These are phyloP conservation scores for Phenganax stokvisi DNA, from an alignment of 92 coral and sea anemone species.

Conservation along the genomic window DNA sequence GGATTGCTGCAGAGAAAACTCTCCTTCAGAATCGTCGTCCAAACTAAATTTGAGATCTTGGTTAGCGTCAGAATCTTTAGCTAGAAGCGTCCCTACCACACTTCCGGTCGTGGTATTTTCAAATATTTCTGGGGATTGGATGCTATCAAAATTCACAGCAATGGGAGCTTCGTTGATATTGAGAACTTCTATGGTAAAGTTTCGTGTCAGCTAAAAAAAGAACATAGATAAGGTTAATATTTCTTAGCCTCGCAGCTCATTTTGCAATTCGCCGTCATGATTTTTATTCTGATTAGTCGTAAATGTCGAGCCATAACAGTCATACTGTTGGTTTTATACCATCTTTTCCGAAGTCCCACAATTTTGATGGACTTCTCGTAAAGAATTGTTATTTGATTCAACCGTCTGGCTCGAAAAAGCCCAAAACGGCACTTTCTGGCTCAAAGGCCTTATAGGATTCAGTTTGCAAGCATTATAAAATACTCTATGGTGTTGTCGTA, in stretches of 20 bases:
- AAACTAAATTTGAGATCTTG: constrained; percentile 65
- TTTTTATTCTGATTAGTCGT: background rate
- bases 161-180: constrained; percentile 91
- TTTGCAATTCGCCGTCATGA: too few relatives aligned
- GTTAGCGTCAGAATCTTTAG: constrained; percentile 63
- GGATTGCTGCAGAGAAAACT: constrained; percentile 51
- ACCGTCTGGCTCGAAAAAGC: too few relatives aligned
- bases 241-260: too few relatives aligned
- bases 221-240: background rate
- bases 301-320: too few relatives aligned
- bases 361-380: too few relatives aligned
- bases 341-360: too few relatives aligned
- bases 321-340: too few relatives aligned
- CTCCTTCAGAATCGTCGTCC: constrained; percentile 79
- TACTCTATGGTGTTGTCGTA: too few relatives aligned
- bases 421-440: too few relatives aligned
- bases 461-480: too few relatives aligned
- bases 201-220: constrained; percentile 59
- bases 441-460: too few relatives aligned
- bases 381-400: too few relatives aligned
- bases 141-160: constrained; percentile 46
- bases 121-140: constrained; percentile 48
- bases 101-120: constrained; percentile 66
- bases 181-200: constrained; percentile 61
- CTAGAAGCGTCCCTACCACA: constrained; percentile 57